A percentile compares a stretch with the other conserved stretches of the same genome.
Evolutionary conservation across 2,113 vertebrate species (phyloP).

Genomic region (Melospiza melodia): DNA sequence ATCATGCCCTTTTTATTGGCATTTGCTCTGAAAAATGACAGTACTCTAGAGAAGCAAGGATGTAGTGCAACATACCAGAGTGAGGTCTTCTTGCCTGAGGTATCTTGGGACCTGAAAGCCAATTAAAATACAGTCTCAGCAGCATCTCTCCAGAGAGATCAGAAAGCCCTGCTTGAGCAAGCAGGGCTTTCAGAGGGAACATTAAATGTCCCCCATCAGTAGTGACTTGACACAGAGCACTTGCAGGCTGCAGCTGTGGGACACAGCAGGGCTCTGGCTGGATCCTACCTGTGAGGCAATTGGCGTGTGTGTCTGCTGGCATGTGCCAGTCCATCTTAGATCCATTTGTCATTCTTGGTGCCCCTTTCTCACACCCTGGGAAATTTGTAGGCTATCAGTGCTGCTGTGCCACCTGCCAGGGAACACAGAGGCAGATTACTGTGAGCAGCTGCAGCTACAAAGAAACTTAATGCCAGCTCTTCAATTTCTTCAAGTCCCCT

Average conservation of each 20-base stretch:
- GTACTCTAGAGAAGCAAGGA: background rate
- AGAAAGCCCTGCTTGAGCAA: background rate
- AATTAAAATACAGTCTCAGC: background rate
- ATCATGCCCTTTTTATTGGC: background rate
- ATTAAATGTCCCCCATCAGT: background rate
- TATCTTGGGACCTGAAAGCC: background rate
- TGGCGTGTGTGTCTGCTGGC: rapidly evolving
- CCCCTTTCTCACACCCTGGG: background rate
- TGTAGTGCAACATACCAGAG: background rate
- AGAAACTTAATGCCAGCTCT: background rate
- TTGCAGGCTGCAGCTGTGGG: background rate
- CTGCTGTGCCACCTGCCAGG: background rate
- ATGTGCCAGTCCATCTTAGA: rapidly evolving
- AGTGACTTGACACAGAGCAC: background rate
- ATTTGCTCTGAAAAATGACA: conserved; percentile 45
- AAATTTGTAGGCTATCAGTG: background rate
- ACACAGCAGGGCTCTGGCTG: background rate
- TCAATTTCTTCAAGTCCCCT: background rate
- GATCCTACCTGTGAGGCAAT: background rate
- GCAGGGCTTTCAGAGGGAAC: background rate
- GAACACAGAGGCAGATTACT: background rate
- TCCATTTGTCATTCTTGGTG: background rate
- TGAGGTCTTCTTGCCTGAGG: background rate
- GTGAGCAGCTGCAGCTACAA: conserved; percentile 22
- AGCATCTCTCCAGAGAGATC: background rate